These are phyloP conservation scores for Carduelis carduelis DNA, from an alignment of 2,797 vertebrate species.

Conservation along the genomic window DNA sequence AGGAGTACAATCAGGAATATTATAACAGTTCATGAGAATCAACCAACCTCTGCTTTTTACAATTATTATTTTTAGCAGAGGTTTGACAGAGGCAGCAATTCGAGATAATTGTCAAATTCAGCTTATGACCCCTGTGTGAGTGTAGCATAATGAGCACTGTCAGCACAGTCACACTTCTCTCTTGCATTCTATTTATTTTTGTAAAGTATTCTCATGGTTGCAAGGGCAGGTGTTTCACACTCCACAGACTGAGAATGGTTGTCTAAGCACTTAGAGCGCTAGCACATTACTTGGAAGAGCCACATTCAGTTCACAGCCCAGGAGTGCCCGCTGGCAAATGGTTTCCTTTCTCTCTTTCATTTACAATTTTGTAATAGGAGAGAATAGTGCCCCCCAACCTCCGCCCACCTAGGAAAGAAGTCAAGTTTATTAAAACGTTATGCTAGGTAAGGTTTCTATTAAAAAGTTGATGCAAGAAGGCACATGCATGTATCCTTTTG, in stretches of 20 bases:
- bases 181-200: not conserved
- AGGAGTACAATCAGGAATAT: too few species aligned
- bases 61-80: not conserved
- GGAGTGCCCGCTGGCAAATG: not conserved
- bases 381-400: not conserved
- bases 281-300: not conserved
- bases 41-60: not conserved
- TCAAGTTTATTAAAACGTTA: not conserved
- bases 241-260: not conserved
- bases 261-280: not conserved
- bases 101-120: not conserved
- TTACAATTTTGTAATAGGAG: not conserved
- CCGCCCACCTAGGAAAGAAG: not conserved
- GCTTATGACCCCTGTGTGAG: not conserved
- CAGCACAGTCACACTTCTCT: not conserved
- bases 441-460: accelerated
- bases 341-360: not conserved
- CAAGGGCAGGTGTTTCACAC: not conserved
- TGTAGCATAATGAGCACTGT: not conserved
- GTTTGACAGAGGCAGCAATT: not conserved
- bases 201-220: not conserved
- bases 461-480: not conserved
- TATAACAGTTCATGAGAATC: not conserved
- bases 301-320: not conserved
- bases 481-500: not conserved